Evolutionary conservation across 2,113 vertebrate species (phyloP), one percentile per base, ranked within the genome.

Genomic region (Platysteira castanea): DNA sequence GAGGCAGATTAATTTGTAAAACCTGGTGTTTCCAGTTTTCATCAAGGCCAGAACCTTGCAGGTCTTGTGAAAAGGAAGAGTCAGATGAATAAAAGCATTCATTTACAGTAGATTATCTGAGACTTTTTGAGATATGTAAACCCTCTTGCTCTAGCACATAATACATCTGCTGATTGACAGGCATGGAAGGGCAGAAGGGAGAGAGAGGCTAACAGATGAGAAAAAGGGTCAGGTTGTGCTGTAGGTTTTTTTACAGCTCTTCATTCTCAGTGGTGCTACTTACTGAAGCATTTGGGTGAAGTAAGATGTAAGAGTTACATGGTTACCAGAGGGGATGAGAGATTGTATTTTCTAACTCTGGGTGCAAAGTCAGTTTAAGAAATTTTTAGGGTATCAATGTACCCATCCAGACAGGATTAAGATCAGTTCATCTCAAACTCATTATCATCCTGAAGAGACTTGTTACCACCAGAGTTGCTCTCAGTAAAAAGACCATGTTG

Each of bases 71-170:
- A 84, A 83, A 88, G 46, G 37, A 60, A 87, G 50, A 80, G 33
- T 46, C 17, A 13, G 35, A 37, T 76, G 92, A 95, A 89, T 95
- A 78, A 91, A 94, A 93, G 23, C 61, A 68, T 79, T 63, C 4
- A 79, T 84, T 93, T 93, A 68, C 47, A 52, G 56, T 60, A 84
- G 81, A 59, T 91, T 78, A 54, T 77, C 42, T 56, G 56, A 81
- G 69, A 59, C 77, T 87, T 42, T n/a, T 19, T 82, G 80, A 81
- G 64, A 67, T 69, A 60, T 24, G 37, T 84, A 78, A 91, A 49
- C 69, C 27, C 37, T 82, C 44, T 75, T 91, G 44, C 65, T 94
- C 79, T 69, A 79, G 47, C 70, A 53, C 19, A 22, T 83, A 83
- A 80, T 77, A 39, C 31, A 83, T 13, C 20, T 73, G 15, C 70